These are phyloP conservation scores for Erpobdella octoculata DNA, from an alignment of 2,888 invertebrate species.

Conservation along the genomic window DNA sequence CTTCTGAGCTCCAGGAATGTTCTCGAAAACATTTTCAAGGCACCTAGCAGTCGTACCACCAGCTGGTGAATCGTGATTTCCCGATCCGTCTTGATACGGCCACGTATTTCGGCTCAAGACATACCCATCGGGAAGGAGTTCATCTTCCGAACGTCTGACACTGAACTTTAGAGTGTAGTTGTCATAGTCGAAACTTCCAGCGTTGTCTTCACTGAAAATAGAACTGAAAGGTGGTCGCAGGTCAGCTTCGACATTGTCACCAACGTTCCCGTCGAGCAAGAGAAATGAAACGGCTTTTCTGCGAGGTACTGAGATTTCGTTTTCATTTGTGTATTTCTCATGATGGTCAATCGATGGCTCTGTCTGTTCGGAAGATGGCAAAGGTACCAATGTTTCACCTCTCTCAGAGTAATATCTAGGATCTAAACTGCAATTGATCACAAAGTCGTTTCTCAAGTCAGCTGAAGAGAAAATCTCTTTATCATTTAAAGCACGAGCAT, in stretches of 20 bases:
- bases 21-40: conserved; percentile 6
- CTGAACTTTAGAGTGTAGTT: not conserved
- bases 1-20: not conserved
- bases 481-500: too few relatives aligned
- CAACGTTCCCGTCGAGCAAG: not conserved
- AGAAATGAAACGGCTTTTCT: not conserved
- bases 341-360: not conserved
- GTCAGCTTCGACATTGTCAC: too few relatives aligned
- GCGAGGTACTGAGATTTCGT: not conserved
- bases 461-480: too few relatives aligned
- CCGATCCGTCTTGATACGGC: not conserved
- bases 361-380: not conserved
- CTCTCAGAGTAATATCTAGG: too few relatives aligned
- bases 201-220: conserved; percentile 1
- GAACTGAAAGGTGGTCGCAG: not conserved
- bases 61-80: not conserved
- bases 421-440: too few relatives aligned
- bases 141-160: not conserved
- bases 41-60: too few relatives aligned
- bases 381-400: too few relatives aligned
- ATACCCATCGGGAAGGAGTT: not conserved
- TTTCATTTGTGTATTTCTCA: not conserved
- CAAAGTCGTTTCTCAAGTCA: too few relatives aligned
- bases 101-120: not conserved
- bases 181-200: not conserved